Evolutionary conservation across 2,888 invertebrate species (phyloP), one percentile per base, ranked within the genome.

Genomic region (Tachina grossa): DNA sequence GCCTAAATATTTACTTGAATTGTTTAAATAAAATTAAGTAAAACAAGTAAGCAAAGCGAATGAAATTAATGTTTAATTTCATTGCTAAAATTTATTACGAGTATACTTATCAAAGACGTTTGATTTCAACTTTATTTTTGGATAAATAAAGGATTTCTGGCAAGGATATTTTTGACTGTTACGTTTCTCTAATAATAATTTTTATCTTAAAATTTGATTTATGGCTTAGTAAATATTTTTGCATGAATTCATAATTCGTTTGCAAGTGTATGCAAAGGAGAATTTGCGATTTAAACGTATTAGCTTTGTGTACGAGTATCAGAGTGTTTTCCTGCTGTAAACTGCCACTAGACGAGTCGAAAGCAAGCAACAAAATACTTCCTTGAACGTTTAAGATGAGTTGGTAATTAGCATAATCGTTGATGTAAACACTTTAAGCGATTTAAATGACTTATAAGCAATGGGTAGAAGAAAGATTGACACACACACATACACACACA

Each of bases 351-450:
- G 5, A 57, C 22, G 16, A n/a, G n/a, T n/a, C 10, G 19, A 71
- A n/a, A 45, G 11, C 9, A n/a, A 45, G 11, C 9, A 74, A 51
- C 31, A 63, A 77, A 77, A 77, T 66, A 31, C 51, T 69, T 69
- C 51, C 68, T 49, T 51, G 49, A 69, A 78, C 41, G 16, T 61
- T 22, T 41, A 13, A 39, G 49, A 49, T 78, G 59, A 59, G 68
- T 61, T 75, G 68, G 31, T 72, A 39, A 72, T 78, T 72, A 77
- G 59, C 69, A 82, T 76, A 61, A 72, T 45, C 78, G 53, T 61
- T 66, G 55, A 31, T 31, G 19, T 59, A 83, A 83, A 83, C 59
- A 74, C 72, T 66, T 68, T 31, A 31, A 31, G 31, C 31, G 31
- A 6, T 61, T 59, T 31, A 59, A 74, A 78, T 78, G 66, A 55